These are phyloP conservation scores for Drosophila atripex DNA, from an alignment of 2,888 invertebrate genomes.

Conservation along the genomic window DNA sequence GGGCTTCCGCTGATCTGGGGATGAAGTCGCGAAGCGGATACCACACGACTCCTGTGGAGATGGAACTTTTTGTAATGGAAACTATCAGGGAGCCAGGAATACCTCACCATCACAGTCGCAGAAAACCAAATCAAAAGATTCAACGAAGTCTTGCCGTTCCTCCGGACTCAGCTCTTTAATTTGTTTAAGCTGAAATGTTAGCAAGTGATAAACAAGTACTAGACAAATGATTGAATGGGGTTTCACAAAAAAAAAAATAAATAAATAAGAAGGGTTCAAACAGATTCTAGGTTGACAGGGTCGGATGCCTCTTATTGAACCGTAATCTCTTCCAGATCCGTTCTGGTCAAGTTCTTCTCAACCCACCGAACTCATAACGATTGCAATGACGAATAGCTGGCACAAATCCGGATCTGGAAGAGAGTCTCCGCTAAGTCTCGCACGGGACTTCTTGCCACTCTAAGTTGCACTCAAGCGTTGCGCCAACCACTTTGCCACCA, in stretches of 20 bases:
- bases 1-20: conserved; percentile 81
- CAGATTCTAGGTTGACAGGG: background rate
- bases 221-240: background rate
- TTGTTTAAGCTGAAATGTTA: conserved; percentile 45
- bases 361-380: conserved; percentile 29
- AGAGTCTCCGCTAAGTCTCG: conserved; percentile 2
- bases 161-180: conserved; percentile 59
- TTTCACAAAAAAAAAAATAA: background rate
- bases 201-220: background rate
- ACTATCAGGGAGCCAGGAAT: too few species aligned
- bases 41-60: conserved; percentile 84
- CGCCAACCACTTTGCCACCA: conserved; percentile 30
- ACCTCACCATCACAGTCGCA: conserved; percentile 86
- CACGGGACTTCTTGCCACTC: conserved; percentile 1
- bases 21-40: conserved; percentile 80
- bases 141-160: conserved; percentile 81
- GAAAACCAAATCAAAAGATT: conserved; percentile 85
- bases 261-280: background rate
- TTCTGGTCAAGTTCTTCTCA: background rate
- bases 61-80: background rate
- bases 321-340: background rate
- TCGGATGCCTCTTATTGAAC: conserved; percentile 13
- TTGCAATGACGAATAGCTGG: conserved; percentile 1
- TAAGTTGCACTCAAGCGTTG: conserved; percentile 32
- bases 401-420: conserved; percentile 31